These are phyloP conservation scores for Hyperoplus immaculatus DNA, from an alignment of 2,797 vertebrate species.

Conservation along the genomic window DNA sequence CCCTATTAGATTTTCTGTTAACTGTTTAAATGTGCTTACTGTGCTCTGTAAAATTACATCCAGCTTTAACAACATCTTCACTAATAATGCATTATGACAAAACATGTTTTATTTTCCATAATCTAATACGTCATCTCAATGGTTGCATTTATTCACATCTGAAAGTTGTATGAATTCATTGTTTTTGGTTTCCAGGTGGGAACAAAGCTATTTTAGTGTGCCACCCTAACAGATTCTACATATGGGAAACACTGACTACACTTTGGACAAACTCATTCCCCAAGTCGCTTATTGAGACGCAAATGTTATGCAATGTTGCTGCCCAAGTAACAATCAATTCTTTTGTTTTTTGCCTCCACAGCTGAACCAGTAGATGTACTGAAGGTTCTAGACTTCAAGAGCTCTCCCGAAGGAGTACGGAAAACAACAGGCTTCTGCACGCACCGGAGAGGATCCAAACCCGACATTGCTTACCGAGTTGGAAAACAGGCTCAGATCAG, in stretches of 20 bases:
- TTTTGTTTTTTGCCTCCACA: constrained; percentile 69
- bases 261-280: background rate
- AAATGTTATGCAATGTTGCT: constrained; percentile 9
- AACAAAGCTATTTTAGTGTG: background rate
- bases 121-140: constrained; percentile 1
- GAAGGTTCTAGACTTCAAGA: constrained; percentile 96
- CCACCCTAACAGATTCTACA: background rate
- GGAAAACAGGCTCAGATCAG: constrained; percentile 93
- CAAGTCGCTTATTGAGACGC: background rate
- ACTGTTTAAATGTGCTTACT: constrained; percentile 32
- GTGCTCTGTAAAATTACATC: constrained; percentile 30
- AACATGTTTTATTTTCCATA: constrained; percentile 3
- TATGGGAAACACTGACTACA: background rate
- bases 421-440: constrained; percentile 95
- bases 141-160: background rate
- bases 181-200: background rate
- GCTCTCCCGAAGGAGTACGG: constrained; percentile 92
- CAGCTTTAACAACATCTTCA: constrained; percentile 29
- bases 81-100: background rate
- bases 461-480: constrained; percentile 93
- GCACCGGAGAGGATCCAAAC: constrained; percentile 92
- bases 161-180: background rate
- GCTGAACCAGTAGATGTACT: constrained; percentile 95
- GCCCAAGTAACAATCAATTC: background rate
- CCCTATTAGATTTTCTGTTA: constrained; percentile 48